A percentile compares a stretch with the other conserved stretches of the same genome.
Conservation (phyloP, 2,888 invertebrate genomes). For the Orchesellides sinensis region DNA sequence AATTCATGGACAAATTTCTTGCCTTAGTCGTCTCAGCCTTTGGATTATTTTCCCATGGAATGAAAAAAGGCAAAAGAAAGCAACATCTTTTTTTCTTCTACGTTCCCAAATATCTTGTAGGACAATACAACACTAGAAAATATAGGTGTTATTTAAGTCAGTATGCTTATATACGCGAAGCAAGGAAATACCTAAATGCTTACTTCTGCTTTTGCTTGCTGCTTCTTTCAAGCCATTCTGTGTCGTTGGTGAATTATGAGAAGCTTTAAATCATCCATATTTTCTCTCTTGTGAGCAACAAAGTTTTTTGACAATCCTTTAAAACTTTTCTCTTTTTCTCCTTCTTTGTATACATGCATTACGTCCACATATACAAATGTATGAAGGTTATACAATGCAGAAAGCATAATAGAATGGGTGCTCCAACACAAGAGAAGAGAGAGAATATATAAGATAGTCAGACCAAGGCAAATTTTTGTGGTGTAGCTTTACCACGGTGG, state of each 20-base stretch:
- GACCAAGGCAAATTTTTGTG: background rate
- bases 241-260: slow-evolving; percentile 62
- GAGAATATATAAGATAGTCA: too few relatives aligned
- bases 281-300: slow-evolving; percentile 46
- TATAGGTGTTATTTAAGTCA: too few relatives aligned
- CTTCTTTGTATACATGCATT: background rate
- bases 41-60: background rate
- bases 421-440: background rate
- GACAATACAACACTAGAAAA: too few relatives aligned
- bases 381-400: too few relatives aligned
- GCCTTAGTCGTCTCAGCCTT: too few relatives aligned
- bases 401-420: too few relatives aligned
- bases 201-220: slow-evolving; percentile 14
- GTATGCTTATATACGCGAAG: too few relatives aligned
- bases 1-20: too few relatives aligned
- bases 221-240: slow-evolving; percentile 31
- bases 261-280: slow-evolving; percentile 62
- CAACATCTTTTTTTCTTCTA: background rate
- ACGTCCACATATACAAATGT: too few relatives aligned
- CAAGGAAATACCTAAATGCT: too few relatives aligned
- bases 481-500: background rate
- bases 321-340: slow-evolving; percentile 34
- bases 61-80: background rate
- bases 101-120: background rate
- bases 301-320: slow-evolving; percentile 41